phyloP scores from a whole-genome alignment of 2,113 vertebrate species.

The Mohoua ochrocephala region DNA sequence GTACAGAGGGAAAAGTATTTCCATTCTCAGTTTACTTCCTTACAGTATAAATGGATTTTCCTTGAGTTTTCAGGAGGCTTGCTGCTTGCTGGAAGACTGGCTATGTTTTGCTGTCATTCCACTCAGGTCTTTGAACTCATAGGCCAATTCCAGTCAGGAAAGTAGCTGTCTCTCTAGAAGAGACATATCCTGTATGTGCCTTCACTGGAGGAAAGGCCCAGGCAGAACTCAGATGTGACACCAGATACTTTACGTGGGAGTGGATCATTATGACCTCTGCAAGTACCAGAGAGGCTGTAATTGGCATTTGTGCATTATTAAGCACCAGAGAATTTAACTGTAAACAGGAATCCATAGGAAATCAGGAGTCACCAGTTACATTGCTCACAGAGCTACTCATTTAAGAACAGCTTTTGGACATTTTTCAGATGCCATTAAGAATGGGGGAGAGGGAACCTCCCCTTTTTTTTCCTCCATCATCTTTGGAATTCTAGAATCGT shows the following conservation, averaged over 20 bases:
- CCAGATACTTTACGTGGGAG: background rate
- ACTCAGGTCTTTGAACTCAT: background rate
- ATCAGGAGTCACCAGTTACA: background rate
- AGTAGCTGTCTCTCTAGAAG: background rate
- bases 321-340: background rate
- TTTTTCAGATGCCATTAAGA: background rate
- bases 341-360: constrained; percentile 32
- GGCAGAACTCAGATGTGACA: background rate
- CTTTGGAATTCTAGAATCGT: background rate
- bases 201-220: background rate
- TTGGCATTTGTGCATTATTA: constrained; percentile 3
- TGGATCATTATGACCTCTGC: background rate
- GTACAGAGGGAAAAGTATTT: background rate
- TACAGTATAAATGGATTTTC: background rate
- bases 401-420: background rate
- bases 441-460: background rate
- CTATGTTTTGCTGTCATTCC: background rate
- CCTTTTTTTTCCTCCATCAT: background rate
- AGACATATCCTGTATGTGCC: background rate
- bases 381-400: background rate
- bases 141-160: background rate
- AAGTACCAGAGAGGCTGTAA: background rate
- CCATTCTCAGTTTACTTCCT: background rate
- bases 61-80: background rate
- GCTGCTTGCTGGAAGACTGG: background rate